Conservation (phyloP, 2,797 vertebrate species). For the Phoeniculus purpureus region DNA sequence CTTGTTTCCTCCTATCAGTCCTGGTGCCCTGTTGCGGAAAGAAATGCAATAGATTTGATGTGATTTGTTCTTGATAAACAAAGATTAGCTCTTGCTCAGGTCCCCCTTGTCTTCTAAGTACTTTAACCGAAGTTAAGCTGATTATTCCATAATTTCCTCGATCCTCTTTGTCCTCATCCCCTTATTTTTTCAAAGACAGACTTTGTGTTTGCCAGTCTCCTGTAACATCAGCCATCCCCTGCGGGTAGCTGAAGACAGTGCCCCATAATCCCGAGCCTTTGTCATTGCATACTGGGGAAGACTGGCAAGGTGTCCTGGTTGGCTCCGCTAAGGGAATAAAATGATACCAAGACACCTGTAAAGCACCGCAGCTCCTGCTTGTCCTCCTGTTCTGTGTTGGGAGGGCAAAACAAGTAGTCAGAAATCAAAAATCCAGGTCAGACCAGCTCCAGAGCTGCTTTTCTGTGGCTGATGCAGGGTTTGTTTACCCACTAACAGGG, state of each 20-base stretch:
- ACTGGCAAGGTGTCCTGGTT: background rate
- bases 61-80: background rate
- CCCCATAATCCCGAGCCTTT: background rate
- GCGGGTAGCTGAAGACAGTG: background rate
- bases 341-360: background rate
- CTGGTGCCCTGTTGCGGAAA: background rate
- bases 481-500: constrained; percentile 5
- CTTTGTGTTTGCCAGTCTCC: background rate
- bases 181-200: background rate
- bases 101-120: background rate
- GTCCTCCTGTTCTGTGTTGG: background rate
- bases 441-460: background rate
- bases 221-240: background rate
- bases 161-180: background rate
- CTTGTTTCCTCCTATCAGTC: background rate
- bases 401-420: constrained; percentile 20
- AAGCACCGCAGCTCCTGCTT: background rate
- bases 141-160: background rate
- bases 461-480: background rate
- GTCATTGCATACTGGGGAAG: background rate
- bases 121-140: background rate
- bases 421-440: constrained; percentile 4
- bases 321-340: background rate
- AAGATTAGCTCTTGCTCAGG: background rate
- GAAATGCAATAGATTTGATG: background rate